Evolutionary conservation across 1,140 invertebrate species (phyloP).

Genomic region (Ips typographus): DNA sequence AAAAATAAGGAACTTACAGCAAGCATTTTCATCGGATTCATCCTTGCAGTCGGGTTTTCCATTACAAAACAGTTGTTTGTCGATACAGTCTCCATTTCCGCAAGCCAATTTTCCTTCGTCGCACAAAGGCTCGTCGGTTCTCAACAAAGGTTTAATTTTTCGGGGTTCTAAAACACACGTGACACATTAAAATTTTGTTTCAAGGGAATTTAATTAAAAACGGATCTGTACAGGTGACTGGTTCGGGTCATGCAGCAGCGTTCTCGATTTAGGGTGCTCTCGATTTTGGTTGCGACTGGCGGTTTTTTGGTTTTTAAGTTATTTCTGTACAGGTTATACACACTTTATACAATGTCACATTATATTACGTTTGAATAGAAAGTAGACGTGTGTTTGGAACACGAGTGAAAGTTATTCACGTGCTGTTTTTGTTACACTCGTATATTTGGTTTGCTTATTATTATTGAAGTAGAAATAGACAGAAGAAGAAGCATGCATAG

Average conservation of each 20-base stretch:
- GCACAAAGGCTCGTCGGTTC: conserved; percentile 89
- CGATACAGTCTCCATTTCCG: conserved; percentile 86
- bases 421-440: not conserved
- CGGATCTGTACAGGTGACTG: conserved; percentile 8
- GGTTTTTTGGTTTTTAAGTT: not conserved
- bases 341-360: conserved; percentile 5
- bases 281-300: conserved; percentile 2
- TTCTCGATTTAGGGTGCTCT: not conserved
- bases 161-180: conserved; percentile 69
- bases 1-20: conserved; percentile 69
- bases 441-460: not conserved
- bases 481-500: too few relatives aligned
- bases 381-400: conserved; percentile 10
- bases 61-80: conserved; percentile 90
- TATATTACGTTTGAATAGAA: conserved; percentile 9
- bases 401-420: not conserved
- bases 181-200: not conserved
- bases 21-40: conserved; percentile 93
- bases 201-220: not conserved
- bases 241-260: not conserved
- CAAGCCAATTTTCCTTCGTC: conserved; percentile 85
- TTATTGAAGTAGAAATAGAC: too few relatives aligned
- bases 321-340: not conserved
- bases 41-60: conserved; percentile 90
- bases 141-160: conserved; percentile 82